Conservation (phyloP, 1,140 invertebrate genomes). For the Globodera rostochiensis region DNA sequence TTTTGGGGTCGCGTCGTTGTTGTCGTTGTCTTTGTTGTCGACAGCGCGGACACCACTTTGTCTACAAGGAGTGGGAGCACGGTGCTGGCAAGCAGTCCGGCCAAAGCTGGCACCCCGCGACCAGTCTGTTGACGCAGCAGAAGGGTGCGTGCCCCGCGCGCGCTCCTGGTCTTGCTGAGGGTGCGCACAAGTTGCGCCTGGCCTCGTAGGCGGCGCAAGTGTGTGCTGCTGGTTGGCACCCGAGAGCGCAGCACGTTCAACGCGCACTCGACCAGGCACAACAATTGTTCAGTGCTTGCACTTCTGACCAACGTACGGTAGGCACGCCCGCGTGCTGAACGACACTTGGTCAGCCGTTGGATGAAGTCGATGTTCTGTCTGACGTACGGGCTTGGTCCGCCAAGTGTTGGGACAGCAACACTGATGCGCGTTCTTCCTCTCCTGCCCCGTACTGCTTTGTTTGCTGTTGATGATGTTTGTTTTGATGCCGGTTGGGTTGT, state of each 20-base stretch:
- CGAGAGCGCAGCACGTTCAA: conserved; percentile 32
- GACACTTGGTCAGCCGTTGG: background rate
- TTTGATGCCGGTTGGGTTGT: too few relatives aligned
- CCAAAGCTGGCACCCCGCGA: background rate
- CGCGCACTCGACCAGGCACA: conserved; percentile 32
- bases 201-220: background rate
- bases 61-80: conserved; percentile 14
- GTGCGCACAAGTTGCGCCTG: conserved; percentile 23
- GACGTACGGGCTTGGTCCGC: background rate
- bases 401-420: too few relatives aligned
- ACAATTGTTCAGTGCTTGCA: conserved; percentile 19
- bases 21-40: background rate
- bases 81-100: conserved; percentile 10
- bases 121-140: conserved; percentile 8
- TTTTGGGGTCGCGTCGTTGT: background rate
- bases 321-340: background rate
- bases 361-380: conserved; percentile 9
- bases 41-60: background rate
- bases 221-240: background rate
- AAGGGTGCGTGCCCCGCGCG: conserved; percentile 6
- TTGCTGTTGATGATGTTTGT: background rate
- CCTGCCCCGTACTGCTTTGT: background rate
- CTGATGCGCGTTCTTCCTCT: too few relatives aligned
- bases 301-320: background rate
- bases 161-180: conserved; percentile 11